These are phyloP conservation scores for Chrysocyon brachyurus DNA, from an alignment of 2,797 vertebrate species.

Conservation along the genomic window DNA sequence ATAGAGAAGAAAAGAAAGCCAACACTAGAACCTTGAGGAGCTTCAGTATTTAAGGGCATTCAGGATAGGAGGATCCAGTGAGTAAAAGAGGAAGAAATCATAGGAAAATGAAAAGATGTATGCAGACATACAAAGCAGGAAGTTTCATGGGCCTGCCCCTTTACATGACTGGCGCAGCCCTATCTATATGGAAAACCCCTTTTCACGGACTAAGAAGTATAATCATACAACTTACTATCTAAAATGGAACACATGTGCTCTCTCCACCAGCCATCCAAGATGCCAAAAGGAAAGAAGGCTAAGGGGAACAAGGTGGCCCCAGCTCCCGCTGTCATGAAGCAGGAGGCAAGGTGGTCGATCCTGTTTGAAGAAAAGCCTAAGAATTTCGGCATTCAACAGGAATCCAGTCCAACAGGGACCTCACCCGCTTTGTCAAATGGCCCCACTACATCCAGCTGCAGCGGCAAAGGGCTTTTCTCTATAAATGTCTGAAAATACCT, in stretches of 20 bases:
- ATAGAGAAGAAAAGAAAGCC: not conserved
- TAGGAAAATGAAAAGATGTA: not conserved
- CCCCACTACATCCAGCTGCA: not conserved
- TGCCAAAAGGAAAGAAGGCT: not conserved
- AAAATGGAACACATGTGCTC: constrained; percentile 11
- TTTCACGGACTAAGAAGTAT: not conserved
- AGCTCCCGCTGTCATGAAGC: not conserved
- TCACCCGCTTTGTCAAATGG: not conserved
- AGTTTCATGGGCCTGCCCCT: not conserved
- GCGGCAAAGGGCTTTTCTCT: not conserved
- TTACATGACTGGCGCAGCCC: not conserved
- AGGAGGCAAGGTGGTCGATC: not conserved
- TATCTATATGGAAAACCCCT: not conserved
- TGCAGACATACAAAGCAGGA: not conserved
- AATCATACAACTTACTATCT: not conserved
- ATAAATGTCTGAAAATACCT: not conserved
- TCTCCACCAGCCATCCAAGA: not conserved
- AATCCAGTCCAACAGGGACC: not conserved
- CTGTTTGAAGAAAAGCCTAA: not conserved
- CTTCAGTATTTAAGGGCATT: not conserved
- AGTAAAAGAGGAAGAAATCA: not conserved
- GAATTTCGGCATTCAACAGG: not conserved
- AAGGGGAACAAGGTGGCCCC: not conserved
- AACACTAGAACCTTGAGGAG: not conserved
- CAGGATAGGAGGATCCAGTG: not conserved